Percentiles rank a stretch among this genome's conserved stretches.
phyloP scores from a whole-genome alignment of 2,888 invertebrate species.

The Sphecodes monilicornis region DNA sequence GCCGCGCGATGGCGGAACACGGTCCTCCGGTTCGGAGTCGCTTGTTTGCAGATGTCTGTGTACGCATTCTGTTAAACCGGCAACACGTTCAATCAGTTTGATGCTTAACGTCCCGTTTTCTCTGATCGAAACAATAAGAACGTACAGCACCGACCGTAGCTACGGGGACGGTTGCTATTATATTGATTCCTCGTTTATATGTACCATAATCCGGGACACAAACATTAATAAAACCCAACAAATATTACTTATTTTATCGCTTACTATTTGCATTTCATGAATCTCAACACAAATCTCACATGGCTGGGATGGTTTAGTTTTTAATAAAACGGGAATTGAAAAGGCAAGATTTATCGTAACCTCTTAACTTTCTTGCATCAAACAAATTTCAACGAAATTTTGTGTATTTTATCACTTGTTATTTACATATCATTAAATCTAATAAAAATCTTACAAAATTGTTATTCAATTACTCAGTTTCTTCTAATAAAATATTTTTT shows the following conservation, averaged over 20 bases:
- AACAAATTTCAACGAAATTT: no score
- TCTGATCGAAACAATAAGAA: background rate
- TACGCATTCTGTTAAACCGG: constrained; percentile 8
- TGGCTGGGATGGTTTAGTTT: background rate
- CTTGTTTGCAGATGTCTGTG: constrained; percentile 20
- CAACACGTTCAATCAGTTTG: constrained; percentile 17
- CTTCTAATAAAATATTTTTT: no score
- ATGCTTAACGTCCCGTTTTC: constrained; percentile 8
- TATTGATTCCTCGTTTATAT: background rate
- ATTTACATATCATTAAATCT: no score
- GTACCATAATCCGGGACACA: background rate
- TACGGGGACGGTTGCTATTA: background rate
- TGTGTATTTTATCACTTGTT: no score
- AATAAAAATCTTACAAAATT: no score
- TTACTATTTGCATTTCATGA: no score
- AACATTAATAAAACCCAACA: background rate
- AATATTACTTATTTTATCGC: background rate
- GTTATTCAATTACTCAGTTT: no score
- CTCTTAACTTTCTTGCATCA: no score
- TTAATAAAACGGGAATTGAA: background rate
- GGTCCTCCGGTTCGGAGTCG: background rate
- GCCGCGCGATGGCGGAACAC: constrained; percentile 15
- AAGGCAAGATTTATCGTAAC: no score
- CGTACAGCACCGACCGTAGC: background rate
- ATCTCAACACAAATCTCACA: background rate